These are phyloP conservation scores for Elymnias hypermnestra DNA, from an alignment of 1,140 invertebrate genomes.

Conservation along the genomic window DNA sequence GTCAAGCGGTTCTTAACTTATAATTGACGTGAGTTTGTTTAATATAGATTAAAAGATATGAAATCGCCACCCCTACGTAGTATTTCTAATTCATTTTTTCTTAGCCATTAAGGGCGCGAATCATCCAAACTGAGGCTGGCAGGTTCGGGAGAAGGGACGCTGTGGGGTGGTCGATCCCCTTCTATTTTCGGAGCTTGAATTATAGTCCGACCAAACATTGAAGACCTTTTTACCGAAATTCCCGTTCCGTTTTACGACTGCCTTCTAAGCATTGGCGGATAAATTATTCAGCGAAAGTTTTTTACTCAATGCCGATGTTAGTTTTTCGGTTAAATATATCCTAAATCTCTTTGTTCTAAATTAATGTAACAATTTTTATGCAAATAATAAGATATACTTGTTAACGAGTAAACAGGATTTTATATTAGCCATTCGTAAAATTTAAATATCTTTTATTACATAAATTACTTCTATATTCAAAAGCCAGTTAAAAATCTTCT, in stretches of 20 bases:
- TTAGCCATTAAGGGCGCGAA: constrained; percentile 52
- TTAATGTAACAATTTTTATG: no score
- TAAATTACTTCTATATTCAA: no score
- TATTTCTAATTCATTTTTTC: constrained; percentile 44
- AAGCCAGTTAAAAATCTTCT: no score
- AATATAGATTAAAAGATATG: no score
- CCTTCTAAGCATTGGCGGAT: constrained; percentile 55
- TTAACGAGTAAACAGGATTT: no score
- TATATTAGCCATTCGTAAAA: no score
- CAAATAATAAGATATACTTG: no score
- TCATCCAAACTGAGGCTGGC: constrained; percentile 46
- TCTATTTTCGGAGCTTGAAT: constrained; percentile 67
- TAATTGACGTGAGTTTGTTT: no score
- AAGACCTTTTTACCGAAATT: constrained; percentile 70
- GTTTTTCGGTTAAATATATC: constrained; percentile 7
- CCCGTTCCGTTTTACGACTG: constrained; percentile 62
- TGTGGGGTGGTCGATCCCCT: constrained; percentile 42
- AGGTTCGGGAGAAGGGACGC: constrained; percentile 24
- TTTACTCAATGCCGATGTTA: constrained; percentile 21
- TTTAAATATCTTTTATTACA: no score
- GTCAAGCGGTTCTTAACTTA: no score
- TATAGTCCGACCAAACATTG: constrained; percentile 68
- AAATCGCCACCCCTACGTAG: no score
- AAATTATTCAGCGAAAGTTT: constrained; percentile 63
- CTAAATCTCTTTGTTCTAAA: not conserved